Evolutionary conservation across 2,113 vertebrate species (phyloP), one percentile per base, ranked within the genome.

Genomic region (Motacilla alba): DNA sequence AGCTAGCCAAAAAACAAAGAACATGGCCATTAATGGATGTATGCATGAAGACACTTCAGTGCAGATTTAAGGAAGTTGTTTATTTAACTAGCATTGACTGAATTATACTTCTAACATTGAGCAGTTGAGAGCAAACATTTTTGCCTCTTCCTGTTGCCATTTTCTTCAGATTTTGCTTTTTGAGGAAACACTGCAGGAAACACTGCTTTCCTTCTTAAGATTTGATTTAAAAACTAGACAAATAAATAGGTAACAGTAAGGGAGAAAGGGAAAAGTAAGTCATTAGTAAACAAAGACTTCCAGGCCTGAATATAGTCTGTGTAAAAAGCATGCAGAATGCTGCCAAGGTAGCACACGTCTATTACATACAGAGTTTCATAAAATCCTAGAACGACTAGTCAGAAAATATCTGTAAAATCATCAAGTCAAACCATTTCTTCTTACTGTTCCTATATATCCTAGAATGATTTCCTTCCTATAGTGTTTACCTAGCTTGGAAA

Each of bases 1-100:
- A 95, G 66, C 47, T 81, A 93, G 41, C 79, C 95, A 91, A 95
- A 94, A 76, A 67, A 63, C 72, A 83, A 83, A 92, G 47, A 82
- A 44, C 24, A 21, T 11, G 31, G 73, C 84, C 90, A 94, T 49
- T 90, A 90, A 74, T 69, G 68, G 52, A 86, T 67, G 44, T 49
- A 81, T 39, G 63, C 22, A 85, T 72, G 55, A 89, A 82, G 75
- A 83, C 39, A 74, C 35, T 89, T 70, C 46, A 73, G 31, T 73
- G 74, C 30, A 95, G 30, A 77, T 56, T 44, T 59, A 55, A 92
- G 86, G 49, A 66, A 62, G 37, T 27, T 60, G n/a, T 39, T 83
- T 39, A 94, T 89, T 77, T 41, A 89, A 91, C 89, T 78, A 27
- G 18, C 62, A 83, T 66, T 78, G 76, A 78, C n/a, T 28, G 68